Evolutionary conservation across 2,888 invertebrate genomes (phyloP).

Genomic region (Galeopsomyia nigrocyanea): DNA sequence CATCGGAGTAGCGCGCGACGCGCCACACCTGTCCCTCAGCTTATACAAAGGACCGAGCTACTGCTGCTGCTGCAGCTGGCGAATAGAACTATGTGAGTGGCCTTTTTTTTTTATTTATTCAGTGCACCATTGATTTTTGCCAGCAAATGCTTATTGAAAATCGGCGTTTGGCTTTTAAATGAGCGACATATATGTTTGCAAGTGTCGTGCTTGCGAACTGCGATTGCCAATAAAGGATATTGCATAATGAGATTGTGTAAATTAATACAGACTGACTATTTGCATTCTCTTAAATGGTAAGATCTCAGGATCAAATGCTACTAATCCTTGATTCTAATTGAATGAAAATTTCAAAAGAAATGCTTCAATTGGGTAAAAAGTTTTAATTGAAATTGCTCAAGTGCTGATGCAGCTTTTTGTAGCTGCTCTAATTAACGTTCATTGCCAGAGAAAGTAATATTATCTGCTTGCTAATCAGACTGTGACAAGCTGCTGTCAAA

Average conservation of each 20-base stretch:
- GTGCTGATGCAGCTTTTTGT: background rate
- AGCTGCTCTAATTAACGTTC: constrained; percentile 7
- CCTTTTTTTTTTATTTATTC: background rate
- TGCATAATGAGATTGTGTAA: background rate
- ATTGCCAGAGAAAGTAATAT: constrained; percentile 21
- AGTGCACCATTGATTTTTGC: too few relatives aligned
- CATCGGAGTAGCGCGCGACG: constrained; percentile 37
- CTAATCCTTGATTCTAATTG: too few relatives aligned
- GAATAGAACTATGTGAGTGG: background rate
- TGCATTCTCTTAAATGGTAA: too few relatives aligned
- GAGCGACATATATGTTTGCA: background rate
- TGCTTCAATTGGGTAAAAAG: too few relatives aligned
- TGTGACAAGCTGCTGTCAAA: constrained; percentile 17
- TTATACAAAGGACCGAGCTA: background rate
- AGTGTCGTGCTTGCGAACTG: background rate
- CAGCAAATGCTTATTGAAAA: background rate
- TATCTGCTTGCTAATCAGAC: constrained; percentile 32
- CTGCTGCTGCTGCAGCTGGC: background rate
- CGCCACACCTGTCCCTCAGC: constrained; percentile 36
- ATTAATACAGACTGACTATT: too few relatives aligned
- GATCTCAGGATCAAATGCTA: too few relatives aligned
- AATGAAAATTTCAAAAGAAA: too few relatives aligned
- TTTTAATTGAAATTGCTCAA: too few relatives aligned
- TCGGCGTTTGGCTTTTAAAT: background rate
- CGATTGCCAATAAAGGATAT: constrained; percentile 8